Evolutionary conservation across 2,888 invertebrate species (phyloP), one percentile per base, ranked within the genome.

Genomic region (Melieria picta): DNA sequence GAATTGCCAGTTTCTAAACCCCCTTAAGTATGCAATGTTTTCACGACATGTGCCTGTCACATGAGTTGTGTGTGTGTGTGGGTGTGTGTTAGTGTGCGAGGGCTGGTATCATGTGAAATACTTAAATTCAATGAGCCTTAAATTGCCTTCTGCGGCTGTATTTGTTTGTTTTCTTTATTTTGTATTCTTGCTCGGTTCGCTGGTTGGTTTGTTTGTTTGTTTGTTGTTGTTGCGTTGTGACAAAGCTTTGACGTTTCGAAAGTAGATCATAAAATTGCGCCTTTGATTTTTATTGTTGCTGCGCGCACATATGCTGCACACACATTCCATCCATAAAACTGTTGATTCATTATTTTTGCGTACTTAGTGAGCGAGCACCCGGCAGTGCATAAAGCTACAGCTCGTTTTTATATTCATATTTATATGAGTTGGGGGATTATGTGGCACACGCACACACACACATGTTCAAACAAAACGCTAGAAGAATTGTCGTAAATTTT

Each of bases 241-340:
- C 30, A 30, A 30, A 30, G 30, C 30, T 30, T 30, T 30, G 30
- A 30, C 30, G 30, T 30, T n/a, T 60, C 50, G 58, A 73, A 66
- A 72, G 69, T 63, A 62, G 65, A 71, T 68, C 65, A 73, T 72
- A 77, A 81, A 82, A 82, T 83, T 77, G 79, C 77, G 79, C 75
- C 80, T 81, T 77, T 82, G 80, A 81, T 80, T 82, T 81, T 80
- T 82, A 82, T 82, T 80, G 78, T 78, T 69, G 52, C 30, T 76
- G 48, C 65, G 55, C 76, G 74, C 81, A 79, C 82, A 82, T 82
- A 82, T 75, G 71, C 67, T 69, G 65, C 65, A 57, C 50, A 7
- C 60, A 60, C 50, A 61, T 61, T 52, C 42, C 42, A 7, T 43
- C 13, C 7, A 30, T 30, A 30, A 30, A 30, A 30, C 30, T 30